Conservation (phyloP, 2,113 vertebrate species). For the Aptenodytes patagonicus region DNA sequence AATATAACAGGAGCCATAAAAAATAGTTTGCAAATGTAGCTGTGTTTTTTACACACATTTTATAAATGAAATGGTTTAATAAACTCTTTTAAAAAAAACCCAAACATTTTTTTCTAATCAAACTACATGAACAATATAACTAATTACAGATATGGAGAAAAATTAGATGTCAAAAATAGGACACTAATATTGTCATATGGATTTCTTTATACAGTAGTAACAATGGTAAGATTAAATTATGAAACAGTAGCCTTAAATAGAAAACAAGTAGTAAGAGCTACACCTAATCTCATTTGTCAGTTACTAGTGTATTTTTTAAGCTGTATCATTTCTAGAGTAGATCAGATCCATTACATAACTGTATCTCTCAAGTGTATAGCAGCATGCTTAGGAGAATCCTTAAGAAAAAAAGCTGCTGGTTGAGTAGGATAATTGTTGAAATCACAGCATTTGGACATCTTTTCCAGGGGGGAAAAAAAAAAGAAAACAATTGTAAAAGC, state of each 20-base stretch:
- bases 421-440: neutral
- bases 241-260: neutral
- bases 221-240: neutral
- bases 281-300: neutral
- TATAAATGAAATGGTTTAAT: neutral
- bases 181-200: neutral
- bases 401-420: neutral
- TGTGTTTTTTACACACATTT: neutral
- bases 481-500: no score
- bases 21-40: neutral
- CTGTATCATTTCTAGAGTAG: neutral
- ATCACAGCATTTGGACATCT: neutral
- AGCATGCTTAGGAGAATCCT: neutral
- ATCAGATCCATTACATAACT: neutral
- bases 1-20: neutral
- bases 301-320: neutral
- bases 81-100: neutral
- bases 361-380: neutral
- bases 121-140: neutral
- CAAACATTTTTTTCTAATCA: neutral
- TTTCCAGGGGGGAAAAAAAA: neutral
- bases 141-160: neutral
- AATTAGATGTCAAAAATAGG: neutral
- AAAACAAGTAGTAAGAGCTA: neutral
- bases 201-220: neutral